Evolutionary conservation across 2,888 invertebrate genomes (phyloP), one percentile per base, ranked within the genome.

Genomic region (Tortricodes alternella): DNA sequence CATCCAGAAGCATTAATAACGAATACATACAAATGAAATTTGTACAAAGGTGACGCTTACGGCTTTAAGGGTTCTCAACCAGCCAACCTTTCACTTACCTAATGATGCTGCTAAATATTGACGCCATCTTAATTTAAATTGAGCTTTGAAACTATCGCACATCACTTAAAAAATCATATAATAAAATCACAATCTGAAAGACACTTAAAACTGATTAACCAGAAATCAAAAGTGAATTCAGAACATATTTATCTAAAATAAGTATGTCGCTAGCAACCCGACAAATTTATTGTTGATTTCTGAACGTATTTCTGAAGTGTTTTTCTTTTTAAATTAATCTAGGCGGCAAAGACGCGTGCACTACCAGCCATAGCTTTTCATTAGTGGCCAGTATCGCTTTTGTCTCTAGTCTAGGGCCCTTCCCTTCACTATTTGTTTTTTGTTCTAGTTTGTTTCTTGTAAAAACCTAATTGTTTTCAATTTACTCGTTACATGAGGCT

Each of bases 61-160:
- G n/a, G n/a, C n/a, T n/a, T n/a, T n/a, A n/a, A n/a, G n/a, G n/a
- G n/a, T n/a, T n/a, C n/a, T n/a, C n/a, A n/a, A n/a, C n/a, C n/a
- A n/a, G n/a, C n/a, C n/a, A n/a, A n/a, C n/a, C n/a, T n/a, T n/a
- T n/a, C 60, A 64, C 80, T 74, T 70, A 89, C 90, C 90, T 61
- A 89, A 80, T 24, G 88, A 89, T 55, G 89, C 89, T 55, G 80
- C 81, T 66, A 89, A 84, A 76, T 87, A 89, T 75, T 89, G 90
- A 59, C 86, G 78, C 90, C 90, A 89, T 84, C 85, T 83, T 61
- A 77, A 67, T 67, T 80, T 79, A 1, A 89, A 69, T 53, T 82
- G 77, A 34, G 66, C 64, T 63, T 67, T 73, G 35, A 77, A 74
- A 23, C 58, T 70, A 59, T 82, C 79, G 53, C 85, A 79, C 83